Evolutionary conservation across 1,140 invertebrate species (phyloP).

Genomic region (Aphelinus certus): DNA sequence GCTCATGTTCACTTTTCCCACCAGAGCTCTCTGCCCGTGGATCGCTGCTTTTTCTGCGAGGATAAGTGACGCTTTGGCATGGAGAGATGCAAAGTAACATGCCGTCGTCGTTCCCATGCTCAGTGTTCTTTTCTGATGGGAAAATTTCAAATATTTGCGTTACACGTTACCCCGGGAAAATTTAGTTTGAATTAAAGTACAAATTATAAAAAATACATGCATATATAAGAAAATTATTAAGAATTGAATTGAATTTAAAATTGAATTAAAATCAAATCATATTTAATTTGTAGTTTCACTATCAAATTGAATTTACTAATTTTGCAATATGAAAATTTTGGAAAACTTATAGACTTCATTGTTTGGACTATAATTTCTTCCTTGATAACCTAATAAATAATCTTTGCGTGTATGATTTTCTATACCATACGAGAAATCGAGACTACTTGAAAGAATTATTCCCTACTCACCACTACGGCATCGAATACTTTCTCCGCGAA

Average conservation of each 20-base stretch:
- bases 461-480: conserved; percentile 79
- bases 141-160: too few relatives aligned
- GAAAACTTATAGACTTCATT: neutral
- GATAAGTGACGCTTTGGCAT: conserved; percentile 75
- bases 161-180: too few relatives aligned
- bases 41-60: conserved; percentile 74
- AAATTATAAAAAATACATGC: too few relatives aligned
- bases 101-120: conserved; percentile 88
- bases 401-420: too few relatives aligned
- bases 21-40: conserved; percentile 84
- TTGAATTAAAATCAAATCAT: too few relatives aligned
- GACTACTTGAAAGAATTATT: neutral
- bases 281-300: too few relatives aligned
- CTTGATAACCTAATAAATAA: too few relatives aligned
- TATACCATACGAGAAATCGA: too few relatives aligned
- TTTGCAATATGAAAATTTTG: conserved; percentile 63
- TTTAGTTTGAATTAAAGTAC: too few relatives aligned
- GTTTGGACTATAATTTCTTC: neutral
- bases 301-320: too few relatives aligned
- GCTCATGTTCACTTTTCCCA: conserved; percentile 92
- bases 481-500: conserved; percentile 80
- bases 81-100: conserved; percentile 88
- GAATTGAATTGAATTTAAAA: too few relatives aligned
- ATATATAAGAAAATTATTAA: too few relatives aligned
- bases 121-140: conserved; percentile 74